Percentiles rank a stretch among this genome's conserved stretches.
Conservation (phyloP, 1,140 invertebrate species). For the Bradysia coprophila region DNA sequence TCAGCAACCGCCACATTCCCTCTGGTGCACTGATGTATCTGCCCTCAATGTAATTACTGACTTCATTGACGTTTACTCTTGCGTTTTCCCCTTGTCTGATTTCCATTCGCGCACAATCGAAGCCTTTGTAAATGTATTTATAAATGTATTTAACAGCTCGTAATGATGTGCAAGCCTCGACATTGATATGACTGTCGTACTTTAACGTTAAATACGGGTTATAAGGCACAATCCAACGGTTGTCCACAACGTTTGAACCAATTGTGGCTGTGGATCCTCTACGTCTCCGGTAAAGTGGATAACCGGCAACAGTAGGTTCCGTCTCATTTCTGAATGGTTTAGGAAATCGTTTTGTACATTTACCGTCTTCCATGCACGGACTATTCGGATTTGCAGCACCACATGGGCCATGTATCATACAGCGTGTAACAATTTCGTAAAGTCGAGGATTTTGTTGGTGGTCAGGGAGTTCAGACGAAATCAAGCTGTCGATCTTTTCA, state of each 20-base stretch:
- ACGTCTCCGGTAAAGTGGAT: slow-evolving; percentile 24
- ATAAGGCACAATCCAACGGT: slow-evolving; percentile 32
- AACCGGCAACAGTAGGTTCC: slow-evolving; percentile 17
- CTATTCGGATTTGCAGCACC: slow-evolving; percentile 23
- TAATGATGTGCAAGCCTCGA: slow-evolving; percentile 28
- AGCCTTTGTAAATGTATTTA: slow-evolving; percentile 27
- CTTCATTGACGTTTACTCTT: too few species aligned
- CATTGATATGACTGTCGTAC: slow-evolving; percentile 29
- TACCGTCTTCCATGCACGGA: too few species aligned
- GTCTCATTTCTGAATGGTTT: slow-evolving; percentile 8
- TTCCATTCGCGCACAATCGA: slow-evolving; percentile 21
- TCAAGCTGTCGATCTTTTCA: slow-evolving; percentile 26
- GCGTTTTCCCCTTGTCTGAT: too few species aligned
- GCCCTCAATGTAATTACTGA: not conserved
- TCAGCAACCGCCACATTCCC: not conserved
- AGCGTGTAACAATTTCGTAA: slow-evolving; percentile 20
- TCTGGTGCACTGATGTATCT: not conserved
- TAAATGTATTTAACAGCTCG: slow-evolving; percentile 31
- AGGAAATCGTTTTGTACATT: slow-evolving; percentile 11
- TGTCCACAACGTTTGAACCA: slow-evolving; percentile 25
- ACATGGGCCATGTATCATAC: slow-evolving; percentile 35
- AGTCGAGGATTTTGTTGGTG: slow-evolving; percentile 18
- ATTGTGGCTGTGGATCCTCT: slow-evolving; percentile 6
- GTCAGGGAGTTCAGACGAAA: slow-evolving; percentile 34
- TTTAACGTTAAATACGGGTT: slow-evolving; percentile 26